A percentile compares a stretch with the other conserved stretches of the same genome.
Evolutionary conservation across 2,888 invertebrate species (phyloP).

Genomic region (Strigamia crassipes): DNA sequence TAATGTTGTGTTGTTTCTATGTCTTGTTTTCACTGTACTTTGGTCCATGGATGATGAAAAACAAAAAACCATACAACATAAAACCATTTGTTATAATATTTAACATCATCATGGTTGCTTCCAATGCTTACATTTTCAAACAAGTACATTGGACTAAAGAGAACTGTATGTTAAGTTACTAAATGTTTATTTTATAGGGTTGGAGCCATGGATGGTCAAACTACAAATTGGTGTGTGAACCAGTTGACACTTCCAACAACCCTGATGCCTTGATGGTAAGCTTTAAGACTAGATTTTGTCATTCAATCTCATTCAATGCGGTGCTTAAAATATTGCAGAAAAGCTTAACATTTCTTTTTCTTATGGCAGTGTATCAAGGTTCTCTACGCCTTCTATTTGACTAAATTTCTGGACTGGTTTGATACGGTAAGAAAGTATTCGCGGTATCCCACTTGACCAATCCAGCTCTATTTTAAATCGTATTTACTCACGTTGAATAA

Average conservation of each 20-base stretch:
- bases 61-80: neutral
- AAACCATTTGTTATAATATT: neutral
- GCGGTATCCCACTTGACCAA: too few species aligned
- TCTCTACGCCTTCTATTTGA: neutral
- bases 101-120: neutral
- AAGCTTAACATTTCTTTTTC: neutral
- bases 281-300: too few species aligned
- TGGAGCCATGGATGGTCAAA: neutral
- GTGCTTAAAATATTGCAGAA: too few species aligned
- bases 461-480: too few species aligned
- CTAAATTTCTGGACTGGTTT: neutral
- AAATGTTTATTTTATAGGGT: neutral
- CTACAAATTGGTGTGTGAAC: too few species aligned
- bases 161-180: neutral
- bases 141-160: neutral
- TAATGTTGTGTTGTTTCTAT: neutral
- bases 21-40: neutral
- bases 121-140: neutral
- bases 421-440: neutral
- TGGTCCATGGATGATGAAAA: neutral
- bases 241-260: too few species aligned
- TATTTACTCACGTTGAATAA: too few species aligned
- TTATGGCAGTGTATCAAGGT: neutral
- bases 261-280: too few species aligned
- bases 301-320: too few species aligned